Evolutionary conservation across 53 echinoderm and acorn worm species (phyloP), one percentile per base, ranked within the genome.

Genomic region (Zoroaster sp.): DNA sequence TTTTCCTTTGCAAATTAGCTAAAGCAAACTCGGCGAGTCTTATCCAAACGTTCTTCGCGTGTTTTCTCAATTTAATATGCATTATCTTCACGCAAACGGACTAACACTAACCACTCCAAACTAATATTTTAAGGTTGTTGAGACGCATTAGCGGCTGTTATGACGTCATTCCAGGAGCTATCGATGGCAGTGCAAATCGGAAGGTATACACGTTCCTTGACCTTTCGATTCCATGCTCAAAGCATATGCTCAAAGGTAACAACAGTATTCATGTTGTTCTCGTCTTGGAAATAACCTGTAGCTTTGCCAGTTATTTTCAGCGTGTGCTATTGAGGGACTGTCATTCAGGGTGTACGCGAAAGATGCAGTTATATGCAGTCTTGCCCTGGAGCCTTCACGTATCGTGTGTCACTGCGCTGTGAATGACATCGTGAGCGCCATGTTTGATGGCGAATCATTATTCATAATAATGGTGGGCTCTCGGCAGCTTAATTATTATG

Each of bases 361-460:
- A 8, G 23, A 59, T 59, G 63, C 63, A 59, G n/a, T n/a, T n/a
- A n/a, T n/a, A n/a, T 59, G 28, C 28, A 25, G 0, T 21, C 28
- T 5, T 66, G 42, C 81, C 81, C 80, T 14, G 66, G 32, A 67
- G 81, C 81, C 1, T 81, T 66, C 81, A 81, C 81, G 81, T 66
- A 81, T 81, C 54, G 41, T 42, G 34, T 81, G 81, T 54, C 81
- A 41, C 4, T 15, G 5, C 34, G 63, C n/a, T 36, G 34, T 5
- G 33, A 33, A 17, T 7, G 23, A 32, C n/a, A 37, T 35, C 13
- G 59, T 30, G 77, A 25, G 37, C 35, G 52, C 55, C 78, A 78
- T 78, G 20, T 78, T 59, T 78, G 77, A 59, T 36, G 78, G 39
- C 30, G 21, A 66, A 36, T 66, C 81, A 67, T 67, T 41, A 81